A percentile compares a stretch with the other conserved stretches of the same genome.
These are phyloP conservation scores for Dasysyrphus albostriatus DNA, from an alignment of 2,888 invertebrate genomes.

Conservation along the genomic window DNA sequence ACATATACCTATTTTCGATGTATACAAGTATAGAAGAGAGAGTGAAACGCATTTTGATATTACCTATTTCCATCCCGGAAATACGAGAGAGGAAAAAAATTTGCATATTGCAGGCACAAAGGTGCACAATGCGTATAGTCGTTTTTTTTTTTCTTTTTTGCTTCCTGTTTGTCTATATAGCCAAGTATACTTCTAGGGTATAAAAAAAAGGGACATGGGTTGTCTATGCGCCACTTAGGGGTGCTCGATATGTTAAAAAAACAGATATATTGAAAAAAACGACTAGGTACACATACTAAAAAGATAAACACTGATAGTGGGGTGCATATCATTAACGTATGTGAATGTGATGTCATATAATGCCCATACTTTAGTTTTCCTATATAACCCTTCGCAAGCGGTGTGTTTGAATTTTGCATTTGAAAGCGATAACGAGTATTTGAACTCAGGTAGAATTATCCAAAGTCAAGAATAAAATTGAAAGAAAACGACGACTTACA, in stretches of 20 bases:
- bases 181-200: slow-evolving; percentile 26
- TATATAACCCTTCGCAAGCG: slow-evolving; percentile 36
- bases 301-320: slow-evolving; percentile 70
- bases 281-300: slow-evolving; percentile 45
- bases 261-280: slow-evolving; percentile 45
- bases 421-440: slow-evolving; percentile 59
- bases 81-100: slow-evolving; percentile 68
- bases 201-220: slow-evolving; percentile 30
- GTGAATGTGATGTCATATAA: slow-evolving; percentile 71
- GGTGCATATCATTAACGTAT: slow-evolving; percentile 78
- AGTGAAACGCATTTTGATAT: slow-evolving; percentile 37
- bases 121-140: slow-evolving; percentile 72
- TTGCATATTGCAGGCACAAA: slow-evolving; percentile 75
- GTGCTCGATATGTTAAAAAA: slow-evolving; percentile 54
- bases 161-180: slow-evolving; percentile 55
- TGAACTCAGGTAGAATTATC: slow-evolving; percentile 22
- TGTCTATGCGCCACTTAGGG: slow-evolving; percentile 58
- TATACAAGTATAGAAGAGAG: neutral
- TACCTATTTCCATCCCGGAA: slow-evolving; percentile 54
- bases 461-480: slow-evolving; percentile 25
- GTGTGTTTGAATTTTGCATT: slow-evolving; percentile 25
- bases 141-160: slow-evolving; percentile 52
- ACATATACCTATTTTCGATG: neutral
- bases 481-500: slow-evolving; percentile 1
- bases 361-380: slow-evolving; percentile 36